phyloP scores from a whole-genome alignment of 1,140 invertebrate genomes.

The Physella acuta region DNA sequence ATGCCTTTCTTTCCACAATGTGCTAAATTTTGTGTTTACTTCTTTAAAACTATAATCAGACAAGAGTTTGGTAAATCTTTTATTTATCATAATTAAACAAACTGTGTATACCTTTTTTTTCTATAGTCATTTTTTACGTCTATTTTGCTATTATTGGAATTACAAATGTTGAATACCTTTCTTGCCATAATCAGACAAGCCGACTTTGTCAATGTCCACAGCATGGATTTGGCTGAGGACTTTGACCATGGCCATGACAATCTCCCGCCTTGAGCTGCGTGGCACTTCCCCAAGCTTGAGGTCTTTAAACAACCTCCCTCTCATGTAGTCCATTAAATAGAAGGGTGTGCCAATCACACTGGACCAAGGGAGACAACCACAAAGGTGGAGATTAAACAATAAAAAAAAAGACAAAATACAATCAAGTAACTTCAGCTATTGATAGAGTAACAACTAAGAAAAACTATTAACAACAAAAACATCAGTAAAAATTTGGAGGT shows the following conservation, averaged over 20 bases:
- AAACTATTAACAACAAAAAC: too few relatives aligned
- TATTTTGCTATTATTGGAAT: background rate
- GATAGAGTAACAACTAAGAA: too few relatives aligned
- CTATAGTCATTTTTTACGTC: background rate
- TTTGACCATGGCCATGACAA: constrained; percentile 46
- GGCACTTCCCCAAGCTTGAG: constrained; percentile 40
- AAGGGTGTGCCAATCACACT: constrained; percentile 61
- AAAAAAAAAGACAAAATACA: too few relatives aligned
- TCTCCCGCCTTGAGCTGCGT: constrained; percentile 37
- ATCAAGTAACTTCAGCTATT: too few relatives aligned
- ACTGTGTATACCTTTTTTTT: too few relatives aligned
- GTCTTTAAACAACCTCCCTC: constrained; percentile 56
- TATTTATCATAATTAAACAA: too few relatives aligned
- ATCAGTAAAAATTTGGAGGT: too few relatives aligned
- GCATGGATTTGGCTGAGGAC: constrained; percentile 53
- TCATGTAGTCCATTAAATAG: constrained; percentile 60
- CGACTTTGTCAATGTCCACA: constrained; percentile 51
- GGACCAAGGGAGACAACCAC: constrained; percentile 25
- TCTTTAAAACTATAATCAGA: too few relatives aligned
- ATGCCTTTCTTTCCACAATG: too few relatives aligned
- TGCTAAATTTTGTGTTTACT: too few relatives aligned
- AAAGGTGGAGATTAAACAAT: too few relatives aligned
- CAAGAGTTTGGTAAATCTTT: too few relatives aligned
- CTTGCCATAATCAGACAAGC: constrained; percentile 55
- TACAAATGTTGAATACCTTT: constrained; percentile 40